A percentile compares a stretch with the other conserved stretches of the same genome.
Evolutionary conservation across 2,797 vertebrate genomes (phyloP).

Genomic region (Catamblyrhynchus diadema): DNA sequence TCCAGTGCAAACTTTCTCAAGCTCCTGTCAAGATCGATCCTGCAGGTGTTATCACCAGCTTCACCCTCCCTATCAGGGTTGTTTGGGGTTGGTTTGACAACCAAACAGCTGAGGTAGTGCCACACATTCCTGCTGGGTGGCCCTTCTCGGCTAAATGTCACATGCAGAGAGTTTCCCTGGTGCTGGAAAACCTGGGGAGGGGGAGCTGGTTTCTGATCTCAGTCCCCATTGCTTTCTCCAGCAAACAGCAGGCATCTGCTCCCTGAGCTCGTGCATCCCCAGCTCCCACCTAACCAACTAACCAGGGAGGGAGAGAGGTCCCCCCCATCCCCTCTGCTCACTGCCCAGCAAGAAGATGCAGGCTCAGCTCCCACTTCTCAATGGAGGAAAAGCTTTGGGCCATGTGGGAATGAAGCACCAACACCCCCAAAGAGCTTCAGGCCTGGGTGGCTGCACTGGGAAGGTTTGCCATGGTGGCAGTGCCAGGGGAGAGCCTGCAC

Average conservation of each 20-base stretch:
- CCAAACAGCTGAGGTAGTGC: neutral
- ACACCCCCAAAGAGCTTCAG: neutral
- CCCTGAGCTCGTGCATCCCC: neutral
- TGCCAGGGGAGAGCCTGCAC: neutral
- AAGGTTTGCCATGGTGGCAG: neutral
- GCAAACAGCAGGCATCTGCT: neutral
- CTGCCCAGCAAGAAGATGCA: neutral
- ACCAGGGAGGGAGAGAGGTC: neutral
- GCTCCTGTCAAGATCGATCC: accelerated
- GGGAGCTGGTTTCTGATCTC: neutral
- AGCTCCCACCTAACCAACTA: accelerated
- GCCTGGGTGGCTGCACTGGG: neutral
- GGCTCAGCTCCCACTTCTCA: neutral
- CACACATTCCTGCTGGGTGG: neutral
- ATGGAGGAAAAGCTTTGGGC: neutral
- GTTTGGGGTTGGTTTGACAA: neutral
- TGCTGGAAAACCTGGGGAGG: neutral
- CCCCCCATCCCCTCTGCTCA: accelerated
- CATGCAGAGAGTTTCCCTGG: neutral
- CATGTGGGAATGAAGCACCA: neutral
- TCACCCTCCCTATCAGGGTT: neutral
- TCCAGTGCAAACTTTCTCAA: neutral
- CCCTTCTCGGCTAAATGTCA: neutral
- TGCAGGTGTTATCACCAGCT: neutral
- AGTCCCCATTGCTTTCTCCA: neutral